Base-by-base conservation (phyloP, 2,888 invertebrate species). In the Drosophila lacicola region DNA sequence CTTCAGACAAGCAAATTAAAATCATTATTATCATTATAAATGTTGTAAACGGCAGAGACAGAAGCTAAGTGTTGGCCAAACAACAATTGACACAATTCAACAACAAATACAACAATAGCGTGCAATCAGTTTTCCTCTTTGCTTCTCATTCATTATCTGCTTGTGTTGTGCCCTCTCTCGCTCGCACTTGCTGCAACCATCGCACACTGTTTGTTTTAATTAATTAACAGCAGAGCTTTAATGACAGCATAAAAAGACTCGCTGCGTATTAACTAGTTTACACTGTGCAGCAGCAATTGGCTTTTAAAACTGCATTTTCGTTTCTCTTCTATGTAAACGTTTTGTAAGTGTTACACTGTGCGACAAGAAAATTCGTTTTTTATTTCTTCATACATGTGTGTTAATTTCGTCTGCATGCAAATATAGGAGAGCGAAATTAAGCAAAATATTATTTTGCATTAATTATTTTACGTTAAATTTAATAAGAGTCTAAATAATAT, bases 41-140 rank as follows among this genome's bases (percentile, higher is more conserved):
- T 67, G 76, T 41, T 71, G 64, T 42, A 62, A 37, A 55, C 33
- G 42, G 25, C 29, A 29, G 33, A 14, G 47, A 41, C 39, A 56
- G 56, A 47, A 36, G 13, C 51, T 33, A 64, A 85, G 81, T 85
- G 82, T 65, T 83, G 69, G 50, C 65, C 75, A 82, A 86, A 85
- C 78, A 82, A 56, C 80, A 83, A 73, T 82, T 83, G 82, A 80
- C 87, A 82, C 81, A 80, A 55, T 83, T 85, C 41, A 55, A 44
- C 62, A 71, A 60, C 62, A 70, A 54, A 39, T 66, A 44, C 56
- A 74, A 51, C 39, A 70, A 56, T 44, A 49, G 42, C 14, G 45
- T 36, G 54, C 66, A 75, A 71, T 76, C 66, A 55, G 51, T 67
- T 63, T 49, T 51, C 50, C 47, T 45, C 54, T 47, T 25, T 42